Base-by-base conservation (phyloP, 1,140 invertebrate species). In the Lamellibrachia luymesi region DNA sequence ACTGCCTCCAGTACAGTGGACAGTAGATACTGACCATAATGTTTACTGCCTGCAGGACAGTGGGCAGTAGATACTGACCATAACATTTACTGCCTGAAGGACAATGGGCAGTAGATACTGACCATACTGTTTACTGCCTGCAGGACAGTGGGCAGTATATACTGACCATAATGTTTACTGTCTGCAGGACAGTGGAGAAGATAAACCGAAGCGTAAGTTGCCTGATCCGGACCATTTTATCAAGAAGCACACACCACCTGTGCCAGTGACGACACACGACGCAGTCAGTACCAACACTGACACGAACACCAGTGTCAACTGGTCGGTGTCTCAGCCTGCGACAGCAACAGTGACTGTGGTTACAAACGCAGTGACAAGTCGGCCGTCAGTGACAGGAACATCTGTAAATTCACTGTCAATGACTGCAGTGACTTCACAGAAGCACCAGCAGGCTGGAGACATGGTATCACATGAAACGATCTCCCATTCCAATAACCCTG, bases 131-230 rank as follows among this genome's bases (percentile, higher is more conserved):
- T 27, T 50, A 91, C 50, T 91, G n/a, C 25, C 90, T 38, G 7
- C 25, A 91, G 50, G 22, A 50, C 8, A 13, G 80, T 93, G 52
- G 38, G 4, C 25, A 90, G 17, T 25, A 38, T 17, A 49, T 22
- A 50, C 51, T 90, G 5, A 50, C 52, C 80, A 22, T 50, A 8
- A 38, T 50, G 93, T 80, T 80, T 80, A 80, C 64, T 80, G 5
- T 17, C 64, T 17, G 6, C 25, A 92, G 52, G 93, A 93, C 64
- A 93, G 91, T 80, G 92, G 91, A 25, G 94, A 94, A 51, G 94
- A 94, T 8, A 94, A 94, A 92, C 93, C 94, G 7, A 94, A 94
- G 56, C 91, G 92, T n/a, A 94, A 94, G 80, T 91, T 94, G 27
- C 93, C 94, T 17, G 94, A 94, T 90, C 94, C 93, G 7, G 93